phyloP scores from a whole-genome alignment of 2,113 vertebrate species.

The Odocoileus hemionus region DNA sequence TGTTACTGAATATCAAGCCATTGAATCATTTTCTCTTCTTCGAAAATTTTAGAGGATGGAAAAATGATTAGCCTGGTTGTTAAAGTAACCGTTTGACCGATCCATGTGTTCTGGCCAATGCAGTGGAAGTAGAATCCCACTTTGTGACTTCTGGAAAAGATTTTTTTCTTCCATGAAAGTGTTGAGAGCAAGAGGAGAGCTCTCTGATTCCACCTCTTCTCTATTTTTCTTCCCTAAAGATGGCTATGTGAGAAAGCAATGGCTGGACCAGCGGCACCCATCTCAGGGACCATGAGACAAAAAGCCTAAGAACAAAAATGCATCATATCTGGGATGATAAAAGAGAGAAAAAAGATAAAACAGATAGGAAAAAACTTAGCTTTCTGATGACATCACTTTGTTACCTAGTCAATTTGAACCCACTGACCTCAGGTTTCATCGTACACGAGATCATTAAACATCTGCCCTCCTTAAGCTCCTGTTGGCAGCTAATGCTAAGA shows the following conservation, averaged over 20 bases:
- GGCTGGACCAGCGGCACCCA: not conserved
- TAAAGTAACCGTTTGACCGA: not conserved
- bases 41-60: not conserved
- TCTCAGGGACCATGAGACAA: not conserved
- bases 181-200: not conserved
- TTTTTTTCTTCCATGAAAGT: not conserved
- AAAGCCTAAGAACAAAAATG: not conserved
- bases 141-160: not conserved
- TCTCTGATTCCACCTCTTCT: not conserved
- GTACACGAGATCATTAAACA: not conserved
- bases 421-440: not conserved
- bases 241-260: not conserved
- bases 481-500: not conserved
- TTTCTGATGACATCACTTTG: not conserved
- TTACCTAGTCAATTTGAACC: not conserved
- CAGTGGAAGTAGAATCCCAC: not conserved
- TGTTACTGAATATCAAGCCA: not conserved
- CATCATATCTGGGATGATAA: not conserved
- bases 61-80: not conserved
- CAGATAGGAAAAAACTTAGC: not conserved
- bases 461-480: not conserved
- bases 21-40: not conserved
- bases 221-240: not conserved
- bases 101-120: not conserved
- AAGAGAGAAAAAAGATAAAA: not conserved